phyloP scores from a whole-genome alignment of 1,140 invertebrate species.

The Dryas iulia region DNA sequence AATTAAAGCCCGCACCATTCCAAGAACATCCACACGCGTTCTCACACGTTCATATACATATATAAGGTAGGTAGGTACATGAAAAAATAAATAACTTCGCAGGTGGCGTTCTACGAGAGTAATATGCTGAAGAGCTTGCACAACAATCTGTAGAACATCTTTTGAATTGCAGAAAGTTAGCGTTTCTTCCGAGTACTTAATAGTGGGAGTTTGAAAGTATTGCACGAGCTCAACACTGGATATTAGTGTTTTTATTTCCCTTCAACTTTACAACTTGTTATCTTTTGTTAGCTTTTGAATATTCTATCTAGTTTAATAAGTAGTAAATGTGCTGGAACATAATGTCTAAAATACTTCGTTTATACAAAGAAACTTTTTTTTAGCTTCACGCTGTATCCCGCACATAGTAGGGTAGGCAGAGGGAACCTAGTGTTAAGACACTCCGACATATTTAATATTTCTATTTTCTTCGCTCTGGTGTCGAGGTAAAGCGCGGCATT shows the following conservation, averaged over 20 bases:
- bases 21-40: too few species aligned
- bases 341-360: too few species aligned
- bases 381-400: too few species aligned
- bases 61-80: too few species aligned
- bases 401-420: too few species aligned
- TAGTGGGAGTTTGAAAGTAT: conserved; percentile 1
- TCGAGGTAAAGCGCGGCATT: too few species aligned
- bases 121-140: conserved; percentile 16
- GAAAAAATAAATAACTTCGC: conserved; percentile 1
- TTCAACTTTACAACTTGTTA: not conserved
- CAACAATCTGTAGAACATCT: conserved; percentile 4
- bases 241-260: conserved; percentile 2
- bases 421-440: too few species aligned
- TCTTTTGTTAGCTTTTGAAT: not conserved
- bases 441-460: too few species aligned
- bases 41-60: not conserved
- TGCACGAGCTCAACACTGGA: not conserved
- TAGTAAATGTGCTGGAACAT: not conserved
- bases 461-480: too few species aligned
- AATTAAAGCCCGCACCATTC: too few species aligned
- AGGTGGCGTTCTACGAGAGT: conserved; percentile 4
- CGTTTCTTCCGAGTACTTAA: conserved; percentile 2
- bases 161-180: conserved; percentile 3
- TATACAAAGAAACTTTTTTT: too few species aligned
- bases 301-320: not conserved